phyloP scores from a whole-genome alignment of 1,140 invertebrate genomes.

The Lepidurus couesii region DNA sequence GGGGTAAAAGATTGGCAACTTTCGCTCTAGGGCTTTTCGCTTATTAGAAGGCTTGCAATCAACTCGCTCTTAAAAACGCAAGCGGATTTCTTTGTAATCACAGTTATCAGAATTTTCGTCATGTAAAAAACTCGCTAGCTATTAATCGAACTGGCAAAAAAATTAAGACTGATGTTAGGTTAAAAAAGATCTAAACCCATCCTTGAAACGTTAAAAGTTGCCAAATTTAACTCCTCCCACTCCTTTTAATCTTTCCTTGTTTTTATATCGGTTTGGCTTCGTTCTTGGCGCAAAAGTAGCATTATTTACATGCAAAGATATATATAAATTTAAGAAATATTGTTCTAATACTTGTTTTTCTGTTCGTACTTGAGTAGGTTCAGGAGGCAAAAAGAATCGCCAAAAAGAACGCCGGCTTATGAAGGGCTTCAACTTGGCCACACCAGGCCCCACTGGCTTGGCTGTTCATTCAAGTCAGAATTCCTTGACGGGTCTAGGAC shows the following conservation, averaged over 20 bases:
- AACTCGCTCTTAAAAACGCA: background rate
- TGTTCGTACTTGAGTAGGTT: conserved; percentile 50
- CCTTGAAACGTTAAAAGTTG: background rate
- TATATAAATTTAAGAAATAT: no score
- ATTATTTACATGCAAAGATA: no score
- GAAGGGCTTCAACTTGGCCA: conserved; percentile 88
- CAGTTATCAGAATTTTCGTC: no score
- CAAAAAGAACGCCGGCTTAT: conserved; percentile 85
- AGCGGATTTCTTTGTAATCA: no score
- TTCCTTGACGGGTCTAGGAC: conserved; percentile 34
- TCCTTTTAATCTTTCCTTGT: background rate
- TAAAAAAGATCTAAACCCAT: no score
- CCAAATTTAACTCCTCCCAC: background rate
- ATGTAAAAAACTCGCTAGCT: no score
- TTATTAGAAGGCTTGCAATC: background rate
- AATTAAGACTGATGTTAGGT: no score
- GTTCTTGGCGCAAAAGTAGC: background rate
- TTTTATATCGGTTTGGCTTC: background rate
- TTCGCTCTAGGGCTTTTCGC: background rate
- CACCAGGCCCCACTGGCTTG: conserved; percentile 50
- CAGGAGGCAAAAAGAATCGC: conserved; percentile 85
- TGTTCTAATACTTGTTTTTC: no score
- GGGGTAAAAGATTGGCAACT: conserved; percentile 10
- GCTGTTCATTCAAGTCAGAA: conserved; percentile 34
- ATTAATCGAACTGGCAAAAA: no score